These are phyloP conservation scores for Protula sp. DNA, from an alignment of 2,888 invertebrate species.

Conservation along the genomic window DNA sequence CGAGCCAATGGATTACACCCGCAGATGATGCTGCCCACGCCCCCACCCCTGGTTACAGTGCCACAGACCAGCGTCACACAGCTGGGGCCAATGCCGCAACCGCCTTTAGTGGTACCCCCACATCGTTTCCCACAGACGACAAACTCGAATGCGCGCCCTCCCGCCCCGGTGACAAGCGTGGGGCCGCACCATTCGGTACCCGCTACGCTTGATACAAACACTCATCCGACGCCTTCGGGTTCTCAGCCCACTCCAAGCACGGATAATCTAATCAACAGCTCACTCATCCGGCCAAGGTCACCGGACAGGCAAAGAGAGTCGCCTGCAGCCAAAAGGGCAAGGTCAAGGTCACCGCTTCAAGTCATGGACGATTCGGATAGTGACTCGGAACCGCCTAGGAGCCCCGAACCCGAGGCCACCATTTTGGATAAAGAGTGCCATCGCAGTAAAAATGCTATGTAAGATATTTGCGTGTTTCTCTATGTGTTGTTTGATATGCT, in stretches of 20 bases:
- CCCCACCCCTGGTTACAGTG: neutral
- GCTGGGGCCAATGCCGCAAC: neutral
- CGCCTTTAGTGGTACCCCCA: neutral
- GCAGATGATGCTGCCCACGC: neutral
- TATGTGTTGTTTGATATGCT: neutral
- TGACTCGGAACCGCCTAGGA: constrained; percentile 32
- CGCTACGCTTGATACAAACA: neutral
- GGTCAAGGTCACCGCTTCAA: constrained; percentile 18
- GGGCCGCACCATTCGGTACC: no score
- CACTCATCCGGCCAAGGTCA: neutral
- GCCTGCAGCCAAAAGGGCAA: neutral
- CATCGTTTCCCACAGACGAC: neutral
- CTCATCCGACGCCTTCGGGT: neutral
- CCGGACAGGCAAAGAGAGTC: neutral
- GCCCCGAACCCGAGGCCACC: constrained; percentile 74
- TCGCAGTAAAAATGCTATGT: constrained; percentile 89
- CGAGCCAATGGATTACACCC: neutral
- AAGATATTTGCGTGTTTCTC: constrained; percentile 47
- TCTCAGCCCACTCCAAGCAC: no score
- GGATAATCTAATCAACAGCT: neutral
- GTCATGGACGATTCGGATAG: constrained; percentile 15
- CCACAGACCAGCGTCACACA: neutral
- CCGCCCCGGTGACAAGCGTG: neutral
- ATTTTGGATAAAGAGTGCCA: constrained; percentile 93
- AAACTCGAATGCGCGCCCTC: neutral